Evolutionary conservation across 2,113 vertebrate species (phyloP).

Genomic region (Serinus canaria): DNA sequence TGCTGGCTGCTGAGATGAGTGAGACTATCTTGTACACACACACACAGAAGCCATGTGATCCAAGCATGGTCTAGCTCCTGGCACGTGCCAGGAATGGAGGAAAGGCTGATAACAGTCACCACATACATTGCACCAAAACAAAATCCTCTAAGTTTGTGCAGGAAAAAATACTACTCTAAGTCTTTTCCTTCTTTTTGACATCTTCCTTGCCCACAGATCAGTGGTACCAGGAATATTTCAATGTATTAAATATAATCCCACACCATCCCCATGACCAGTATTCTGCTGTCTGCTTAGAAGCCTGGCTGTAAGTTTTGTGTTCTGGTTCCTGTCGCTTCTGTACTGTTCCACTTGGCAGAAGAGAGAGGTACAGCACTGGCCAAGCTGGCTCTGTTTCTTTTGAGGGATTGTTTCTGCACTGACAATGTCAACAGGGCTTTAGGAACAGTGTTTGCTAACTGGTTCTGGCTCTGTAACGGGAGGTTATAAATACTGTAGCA

Average conservation of each 20-base stretch:
- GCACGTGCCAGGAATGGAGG: background rate
- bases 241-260: rapidly evolving
- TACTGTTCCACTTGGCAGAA: slow-evolving; percentile 12
- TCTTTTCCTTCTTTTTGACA: background rate
- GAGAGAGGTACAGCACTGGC: background rate
- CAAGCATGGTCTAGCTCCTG: background rate
- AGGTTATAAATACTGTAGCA: background rate
- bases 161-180: background rate
- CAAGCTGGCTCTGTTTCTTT: slow-evolving; percentile 18
- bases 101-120: background rate
- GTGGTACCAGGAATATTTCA: background rate
- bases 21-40: background rate
- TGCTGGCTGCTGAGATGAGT: background rate
- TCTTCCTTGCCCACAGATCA: background rate
- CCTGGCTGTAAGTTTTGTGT: background rate
- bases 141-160: background rate
- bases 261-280: background rate
- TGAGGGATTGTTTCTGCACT: background rate
- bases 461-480: slow-evolving; percentile 2
- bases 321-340: background rate
- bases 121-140: background rate
- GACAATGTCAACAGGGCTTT: slow-evolving; percentile 14
- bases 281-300: background rate
- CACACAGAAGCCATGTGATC: background rate
- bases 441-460: slow-evolving; percentile 16